Conservation (phyloP, 2,888 invertebrate species). For the Lobophora halterata region DNA sequence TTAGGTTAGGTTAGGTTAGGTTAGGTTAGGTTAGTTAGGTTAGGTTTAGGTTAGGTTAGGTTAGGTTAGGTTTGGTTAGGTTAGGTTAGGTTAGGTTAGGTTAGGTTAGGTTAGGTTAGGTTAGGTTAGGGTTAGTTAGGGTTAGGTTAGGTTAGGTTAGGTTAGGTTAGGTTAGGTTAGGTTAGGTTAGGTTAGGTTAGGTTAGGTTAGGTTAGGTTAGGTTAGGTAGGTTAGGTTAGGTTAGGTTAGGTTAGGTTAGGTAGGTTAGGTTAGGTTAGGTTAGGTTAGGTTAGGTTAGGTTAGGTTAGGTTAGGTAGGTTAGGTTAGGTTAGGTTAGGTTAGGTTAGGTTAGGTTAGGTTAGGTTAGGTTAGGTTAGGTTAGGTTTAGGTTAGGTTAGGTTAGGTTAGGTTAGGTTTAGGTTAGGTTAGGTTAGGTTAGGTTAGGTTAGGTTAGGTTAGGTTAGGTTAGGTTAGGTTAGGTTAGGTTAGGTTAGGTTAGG, state of each 20-base stretch:
- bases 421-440: conserved; percentile 28
- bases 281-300: conserved; percentile 25
- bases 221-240: conserved; percentile 23
- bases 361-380: conserved; percentile 23
- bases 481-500: conserved; percentile 27
- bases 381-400: conserved; percentile 26
- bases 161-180: conserved; percentile 28
- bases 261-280: conserved; percentile 28
- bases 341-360: conserved; percentile 26
- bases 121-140: conserved; percentile 31
- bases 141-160: conserved; percentile 31
- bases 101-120: conserved; percentile 31
- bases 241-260: conserved; percentile 29
- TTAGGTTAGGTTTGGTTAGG: conserved; percentile 30
- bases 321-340: conserved; percentile 26
- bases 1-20: conserved; percentile 29
- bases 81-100: conserved; percentile 32
- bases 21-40: conserved; percentile 26
- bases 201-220: conserved; percentile 23
- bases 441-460: conserved; percentile 26
- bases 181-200: conserved; percentile 27
- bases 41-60: conserved; percentile 28
- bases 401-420: conserved; percentile 27
- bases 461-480: conserved; percentile 26
- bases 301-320: conserved; percentile 23